Evolutionary conservation across 2,113 vertebrate species (phyloP).

Genomic region (Strigops habroptila): DNA sequence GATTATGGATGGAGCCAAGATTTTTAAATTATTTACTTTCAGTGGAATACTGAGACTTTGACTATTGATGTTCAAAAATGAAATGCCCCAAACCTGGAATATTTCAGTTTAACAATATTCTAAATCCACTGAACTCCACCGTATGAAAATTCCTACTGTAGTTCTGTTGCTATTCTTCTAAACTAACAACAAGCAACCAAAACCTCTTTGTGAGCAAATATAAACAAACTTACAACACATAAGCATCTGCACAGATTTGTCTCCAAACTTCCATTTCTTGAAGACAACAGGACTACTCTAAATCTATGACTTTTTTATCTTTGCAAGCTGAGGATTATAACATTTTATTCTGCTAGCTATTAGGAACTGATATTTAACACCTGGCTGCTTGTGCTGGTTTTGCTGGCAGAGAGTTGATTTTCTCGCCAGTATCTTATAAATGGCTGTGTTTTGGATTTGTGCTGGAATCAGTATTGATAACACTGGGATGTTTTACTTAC

Average conservation of each 20-base stretch:
- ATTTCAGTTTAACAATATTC: background rate
- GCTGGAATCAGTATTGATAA: background rate
- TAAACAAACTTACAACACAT: rapidly evolving
- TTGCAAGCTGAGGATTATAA: background rate
- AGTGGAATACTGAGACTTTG: background rate
- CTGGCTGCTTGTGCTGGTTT: background rate
- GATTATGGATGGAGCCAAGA: background rate
- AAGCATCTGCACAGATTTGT: background rate
- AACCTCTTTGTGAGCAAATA: background rate
- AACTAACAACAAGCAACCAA: background rate
- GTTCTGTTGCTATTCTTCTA: background rate
- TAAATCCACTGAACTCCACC: background rate
- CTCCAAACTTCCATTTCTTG: background rate
- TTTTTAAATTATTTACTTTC: background rate
- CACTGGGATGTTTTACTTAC: too few species aligned
- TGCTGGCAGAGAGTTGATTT: background rate
- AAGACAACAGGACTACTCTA: background rate
- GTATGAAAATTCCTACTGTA: background rate
- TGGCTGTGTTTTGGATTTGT: background rate
- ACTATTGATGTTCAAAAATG: background rate
- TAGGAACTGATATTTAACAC: background rate
- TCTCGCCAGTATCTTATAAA: background rate
- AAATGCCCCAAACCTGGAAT: background rate
- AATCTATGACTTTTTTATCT: background rate
- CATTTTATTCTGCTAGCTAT: background rate